A percentile compares a stretch with the other conserved stretches of the same genome.
phyloP scores from a whole-genome alignment of 1,140 invertebrate genomes.

The Drosophila willistoni region DNA sequence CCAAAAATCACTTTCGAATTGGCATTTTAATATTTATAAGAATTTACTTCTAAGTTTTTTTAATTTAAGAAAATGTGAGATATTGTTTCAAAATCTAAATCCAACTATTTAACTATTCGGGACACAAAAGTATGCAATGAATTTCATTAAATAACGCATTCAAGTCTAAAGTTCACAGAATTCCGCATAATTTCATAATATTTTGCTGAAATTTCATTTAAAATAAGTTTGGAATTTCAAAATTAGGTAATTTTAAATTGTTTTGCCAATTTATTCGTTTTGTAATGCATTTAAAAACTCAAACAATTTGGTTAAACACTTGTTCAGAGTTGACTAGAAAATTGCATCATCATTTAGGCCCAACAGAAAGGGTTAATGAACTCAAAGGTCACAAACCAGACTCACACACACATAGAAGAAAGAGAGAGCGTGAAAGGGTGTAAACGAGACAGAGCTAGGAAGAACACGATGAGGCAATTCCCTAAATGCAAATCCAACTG shows the following conservation, averaged over 20 bases:
- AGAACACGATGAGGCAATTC: slow-evolving; percentile 36
- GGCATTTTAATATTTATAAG: no score
- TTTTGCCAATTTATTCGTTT: neutral
- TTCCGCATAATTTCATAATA: neutral
- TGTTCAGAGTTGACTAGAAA: slow-evolving; percentile 7
- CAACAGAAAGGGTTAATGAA: slow-evolving; percentile 54
- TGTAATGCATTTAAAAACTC: neutral
- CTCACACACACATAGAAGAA: slow-evolving; percentile 31
- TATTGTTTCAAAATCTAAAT: neutral
- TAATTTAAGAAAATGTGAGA: neutral
- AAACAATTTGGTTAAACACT: neutral
- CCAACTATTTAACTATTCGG: neutral
- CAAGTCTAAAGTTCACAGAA: neutral
- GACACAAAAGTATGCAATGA: slow-evolving; percentile 5
- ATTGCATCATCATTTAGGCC: slow-evolving; percentile 56
- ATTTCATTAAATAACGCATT: neutral
- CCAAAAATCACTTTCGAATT: neutral
- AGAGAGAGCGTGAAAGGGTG: neutral
- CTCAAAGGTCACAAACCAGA: slow-evolving; percentile 70
- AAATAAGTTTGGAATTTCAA: no score
- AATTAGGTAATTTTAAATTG: neutral
- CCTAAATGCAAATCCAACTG: slow-evolving; percentile 44
- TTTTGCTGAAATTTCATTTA: no score
- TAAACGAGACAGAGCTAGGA: slow-evolving; percentile 15
- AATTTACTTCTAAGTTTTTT: neutral